Conservation (phyloP, 2,888 invertebrate species). For the Tortricodes alternella region DNA sequence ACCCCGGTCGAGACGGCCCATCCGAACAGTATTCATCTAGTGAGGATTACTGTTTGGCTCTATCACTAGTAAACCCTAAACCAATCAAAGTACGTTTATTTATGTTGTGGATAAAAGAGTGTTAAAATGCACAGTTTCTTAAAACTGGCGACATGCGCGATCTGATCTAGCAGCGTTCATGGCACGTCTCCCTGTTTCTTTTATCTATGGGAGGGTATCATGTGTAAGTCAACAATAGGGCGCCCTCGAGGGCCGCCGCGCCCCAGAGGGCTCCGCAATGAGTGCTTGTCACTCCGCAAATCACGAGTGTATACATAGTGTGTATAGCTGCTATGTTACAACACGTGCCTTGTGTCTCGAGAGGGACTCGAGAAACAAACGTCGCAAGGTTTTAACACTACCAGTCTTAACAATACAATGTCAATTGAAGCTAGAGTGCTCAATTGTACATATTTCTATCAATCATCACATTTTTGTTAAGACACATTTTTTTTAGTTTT, state of each 20-base stretch:
- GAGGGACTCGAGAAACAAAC: constrained; percentile 7
- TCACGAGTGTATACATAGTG: constrained; percentile 28
- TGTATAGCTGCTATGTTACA: background rate
- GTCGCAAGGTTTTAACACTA: background rate
- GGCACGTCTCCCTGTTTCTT: background rate
- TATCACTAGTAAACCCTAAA: no score
- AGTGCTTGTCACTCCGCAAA: constrained; percentile 36
- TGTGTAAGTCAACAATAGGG: constrained; percentile 35
- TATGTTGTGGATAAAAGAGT: background rate
- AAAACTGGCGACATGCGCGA: no score
- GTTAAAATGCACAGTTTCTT: no score
- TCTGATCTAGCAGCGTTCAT: no score
- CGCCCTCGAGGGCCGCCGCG: constrained; percentile 26
- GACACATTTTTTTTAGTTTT: no score
- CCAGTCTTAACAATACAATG: background rate
- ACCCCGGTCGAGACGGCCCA: no score
- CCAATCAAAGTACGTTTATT: no score
- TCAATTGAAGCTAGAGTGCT: background rate
- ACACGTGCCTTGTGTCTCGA: constrained; percentile 12
- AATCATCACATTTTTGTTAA: no score
- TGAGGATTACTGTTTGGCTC: no score
- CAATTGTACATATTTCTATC: no score
- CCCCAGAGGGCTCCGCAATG: constrained; percentile 30
- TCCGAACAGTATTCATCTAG: no score
- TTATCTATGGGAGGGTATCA: constrained; percentile 21